Conservation (phyloP, 35 echinoderm and acorn worm genomes). For the Lytechinus variegatus region DNA sequence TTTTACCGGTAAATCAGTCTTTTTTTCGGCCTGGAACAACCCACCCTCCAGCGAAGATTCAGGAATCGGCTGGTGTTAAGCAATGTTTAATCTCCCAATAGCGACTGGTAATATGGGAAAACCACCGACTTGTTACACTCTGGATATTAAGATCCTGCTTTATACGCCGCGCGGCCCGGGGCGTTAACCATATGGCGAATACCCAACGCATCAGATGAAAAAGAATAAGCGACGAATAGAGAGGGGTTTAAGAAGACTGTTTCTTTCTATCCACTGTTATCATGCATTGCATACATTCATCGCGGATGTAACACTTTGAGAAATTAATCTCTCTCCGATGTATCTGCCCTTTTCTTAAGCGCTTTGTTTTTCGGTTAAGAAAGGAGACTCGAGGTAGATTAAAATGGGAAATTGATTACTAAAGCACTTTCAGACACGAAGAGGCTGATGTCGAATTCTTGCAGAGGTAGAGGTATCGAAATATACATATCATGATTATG, state of each 20-base stretch:
- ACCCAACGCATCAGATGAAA: background rate
- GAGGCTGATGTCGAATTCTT: no score
- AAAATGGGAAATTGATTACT: background rate
- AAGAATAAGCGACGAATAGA: background rate
- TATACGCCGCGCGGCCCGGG: background rate
- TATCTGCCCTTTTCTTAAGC: background rate
- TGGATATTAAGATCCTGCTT: background rate
- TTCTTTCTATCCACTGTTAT: background rate
- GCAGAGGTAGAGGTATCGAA: no score
- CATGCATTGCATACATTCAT: background rate
- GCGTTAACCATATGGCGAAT: slow-evolving; percentile 1
- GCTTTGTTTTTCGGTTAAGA: background rate
- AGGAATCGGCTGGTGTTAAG: slow-evolving; percentile 9
- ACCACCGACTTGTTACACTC: background rate
- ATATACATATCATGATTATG: no score
- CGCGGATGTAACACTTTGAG: background rate
- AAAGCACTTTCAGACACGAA: background rate
- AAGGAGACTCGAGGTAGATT: background rate
- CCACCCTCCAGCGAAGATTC: background rate
- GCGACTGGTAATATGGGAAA: background rate
- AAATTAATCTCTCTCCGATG: background rate
- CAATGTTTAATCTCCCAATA: background rate
- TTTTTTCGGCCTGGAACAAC: background rate
- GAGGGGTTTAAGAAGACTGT: background rate
- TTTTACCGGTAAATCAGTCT: background rate